Base-by-base conservation (phyloP, 2,797 vertebrate genomes). In the Diglossa cyanea region DNA sequence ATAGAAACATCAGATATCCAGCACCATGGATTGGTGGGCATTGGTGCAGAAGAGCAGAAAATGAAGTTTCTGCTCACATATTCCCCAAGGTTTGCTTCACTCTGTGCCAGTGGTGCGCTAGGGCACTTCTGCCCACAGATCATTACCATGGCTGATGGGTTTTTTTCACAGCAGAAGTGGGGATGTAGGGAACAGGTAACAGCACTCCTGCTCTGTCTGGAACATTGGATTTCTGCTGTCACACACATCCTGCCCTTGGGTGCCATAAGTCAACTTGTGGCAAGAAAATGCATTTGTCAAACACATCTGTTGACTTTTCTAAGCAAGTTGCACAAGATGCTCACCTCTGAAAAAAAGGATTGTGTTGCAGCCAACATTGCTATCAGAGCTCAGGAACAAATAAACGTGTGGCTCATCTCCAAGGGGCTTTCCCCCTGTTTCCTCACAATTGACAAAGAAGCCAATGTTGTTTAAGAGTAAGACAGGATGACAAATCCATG, bases 371-470 rank as follows among this genome's bases (percentile, higher is more conserved):
- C 89, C 95, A 96, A 88, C 33, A 16, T 7, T 67, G 65, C 86
- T 78, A 67, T 96, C 82, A 47, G 83, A 88, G 81, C 87, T 62
- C 94, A 92, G 94, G 94, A 96, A 95, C 95, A 95, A 96, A 94
- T 88, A 96, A 91, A 89, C 20, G n/a, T 76, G 84, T 96, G 96
- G 97, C 95, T 92, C 75, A 51, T 48, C 88, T 95, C 97, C 95
- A 96, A 96, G 87, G 92, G 94, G 81, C 80, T 95, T 95, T 87
- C 67, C 92, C 78, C 83, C 67, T 31, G 7, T 86, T 95, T 95
- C 86, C 78, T 95, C 58, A 95, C 88, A 91, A 93, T 87, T 95
- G 90, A 97, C 96, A 96, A 94, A 95, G 93, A 95, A 89, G 74
- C 53, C 93, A 91, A 93, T 96, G 92, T 95, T 96, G 80, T 90